These are phyloP conservation scores for Colistium nudipinnis DNA, from an alignment of 2,113 vertebrate genomes.

Conservation along the genomic window DNA sequence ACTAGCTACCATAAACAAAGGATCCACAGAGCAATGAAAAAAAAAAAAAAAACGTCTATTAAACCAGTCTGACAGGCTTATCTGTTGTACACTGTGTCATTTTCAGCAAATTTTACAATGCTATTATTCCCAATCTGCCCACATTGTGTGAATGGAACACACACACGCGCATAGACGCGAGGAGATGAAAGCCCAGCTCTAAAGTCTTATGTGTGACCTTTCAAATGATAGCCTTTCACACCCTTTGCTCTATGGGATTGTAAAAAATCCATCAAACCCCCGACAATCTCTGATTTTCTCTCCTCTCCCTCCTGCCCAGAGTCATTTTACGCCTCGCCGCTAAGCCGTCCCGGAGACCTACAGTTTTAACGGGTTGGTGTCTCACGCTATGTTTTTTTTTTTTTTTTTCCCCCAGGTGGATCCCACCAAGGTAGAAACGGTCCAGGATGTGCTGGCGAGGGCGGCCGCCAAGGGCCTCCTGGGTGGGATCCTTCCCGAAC, in stretches of 20 bases:
- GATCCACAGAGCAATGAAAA: background rate
- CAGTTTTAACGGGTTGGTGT: constrained; percentile 43
- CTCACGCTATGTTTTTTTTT: constrained; percentile 36
- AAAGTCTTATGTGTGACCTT: background rate
- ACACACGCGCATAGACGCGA: background rate
- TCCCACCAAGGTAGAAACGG: constrained; percentile 70
- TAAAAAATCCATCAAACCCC: constrained; percentile 21
- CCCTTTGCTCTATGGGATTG: constrained; percentile 7
- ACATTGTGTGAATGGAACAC: background rate
- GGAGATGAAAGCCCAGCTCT: background rate
- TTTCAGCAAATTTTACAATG: background rate
- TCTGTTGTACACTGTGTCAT: background rate
- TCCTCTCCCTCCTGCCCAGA: constrained; percentile 6
- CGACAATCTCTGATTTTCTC: background rate
- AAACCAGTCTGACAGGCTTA: background rate
- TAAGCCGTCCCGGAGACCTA: constrained; percentile 22
- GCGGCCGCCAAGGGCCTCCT: constrained; percentile 79
- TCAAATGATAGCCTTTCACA: constrained; percentile 2
- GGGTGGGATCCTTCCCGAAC: constrained; percentile 70
- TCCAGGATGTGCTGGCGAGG: constrained; percentile 76
- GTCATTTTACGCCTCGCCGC: constrained; percentile 20
- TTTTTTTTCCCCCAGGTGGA: constrained; percentile 62
- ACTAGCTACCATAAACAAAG: too few relatives aligned
- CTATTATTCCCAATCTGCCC: background rate
- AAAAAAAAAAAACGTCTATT: background rate